phyloP scores from a whole-genome alignment of 1,140 invertebrate species.

The Solen grandis region DNA sequence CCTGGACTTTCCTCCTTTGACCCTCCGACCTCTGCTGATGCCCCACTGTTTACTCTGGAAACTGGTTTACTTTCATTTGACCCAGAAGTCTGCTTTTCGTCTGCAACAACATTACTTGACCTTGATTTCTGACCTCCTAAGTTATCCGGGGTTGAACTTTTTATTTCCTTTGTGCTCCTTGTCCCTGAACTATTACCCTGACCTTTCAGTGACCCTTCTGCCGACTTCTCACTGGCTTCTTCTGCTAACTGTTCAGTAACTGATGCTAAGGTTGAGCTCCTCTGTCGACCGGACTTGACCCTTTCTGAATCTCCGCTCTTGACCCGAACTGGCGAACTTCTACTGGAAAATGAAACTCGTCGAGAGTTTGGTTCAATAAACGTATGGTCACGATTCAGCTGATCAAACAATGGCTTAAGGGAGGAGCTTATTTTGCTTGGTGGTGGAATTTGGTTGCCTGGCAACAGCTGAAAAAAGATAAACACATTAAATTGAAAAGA shows the following conservation, averaged over 20 bases:
- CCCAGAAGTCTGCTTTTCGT: too few relatives aligned
- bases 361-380: slow-evolving; percentile 31
- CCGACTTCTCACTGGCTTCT: not conserved
- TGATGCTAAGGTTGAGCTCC: slow-evolving; percentile 29
- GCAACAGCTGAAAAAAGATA: slow-evolving; percentile 74
- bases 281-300: slow-evolving; percentile 17
- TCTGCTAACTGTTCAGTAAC: slow-evolving; percentile 29
- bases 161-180: slow-evolving; percentile 2
- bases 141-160: too few relatives aligned
- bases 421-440: slow-evolving; percentile 71
- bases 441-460: slow-evolving; percentile 73
- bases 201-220: slow-evolving; percentile 3
- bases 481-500: too few relatives aligned
- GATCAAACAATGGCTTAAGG: slow-evolving; percentile 62
- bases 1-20: slow-evolving; percentile 1
- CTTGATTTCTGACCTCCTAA: not conserved
- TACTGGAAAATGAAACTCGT: slow-evolving; percentile 52
- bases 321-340: not conserved
- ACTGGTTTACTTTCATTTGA: too few relatives aligned
- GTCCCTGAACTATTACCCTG: slow-evolving; percentile 22
- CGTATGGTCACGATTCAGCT: slow-evolving; percentile 27
- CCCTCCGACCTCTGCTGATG: not conserved
- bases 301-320: slow-evolving; percentile 10
- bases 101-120: too few relatives aligned
- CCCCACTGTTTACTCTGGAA: slow-evolving; percentile 5